Percentiles rank a stretch among this genome's conserved stretches.
Evolutionary conservation across 2,113 vertebrate species (phyloP).

Genomic region (Sylvia atricapilla): DNA sequence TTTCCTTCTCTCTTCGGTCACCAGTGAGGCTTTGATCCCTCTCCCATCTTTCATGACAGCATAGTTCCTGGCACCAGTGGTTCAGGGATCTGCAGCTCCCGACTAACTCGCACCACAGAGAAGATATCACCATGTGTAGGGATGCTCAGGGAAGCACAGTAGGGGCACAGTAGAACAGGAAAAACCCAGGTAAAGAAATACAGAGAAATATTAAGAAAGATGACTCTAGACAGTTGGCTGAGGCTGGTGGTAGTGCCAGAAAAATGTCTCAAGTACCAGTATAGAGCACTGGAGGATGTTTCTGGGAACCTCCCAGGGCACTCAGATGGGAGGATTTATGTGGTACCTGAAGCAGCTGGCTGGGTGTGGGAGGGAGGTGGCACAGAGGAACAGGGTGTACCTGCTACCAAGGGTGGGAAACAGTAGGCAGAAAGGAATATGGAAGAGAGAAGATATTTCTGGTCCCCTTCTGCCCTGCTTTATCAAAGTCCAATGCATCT

Average conservation of each 20-base stretch:
- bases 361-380: not conserved
- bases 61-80: not conserved
- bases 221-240: not conserved
- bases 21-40: not conserved
- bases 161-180: not conserved
- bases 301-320: not conserved
- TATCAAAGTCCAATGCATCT: not conserved
- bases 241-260: not conserved
- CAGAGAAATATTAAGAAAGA: not conserved
- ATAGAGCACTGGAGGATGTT: not conserved
- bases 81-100: accelerated
- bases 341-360: not conserved
- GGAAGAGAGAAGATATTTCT: not conserved
- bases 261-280: not conserved
- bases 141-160: accelerated
- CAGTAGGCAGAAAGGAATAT: not conserved
- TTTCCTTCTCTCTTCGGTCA: not conserved
- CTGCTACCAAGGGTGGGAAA: not conserved
- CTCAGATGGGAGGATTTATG: not conserved
- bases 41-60: accelerated
- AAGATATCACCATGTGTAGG: not conserved
- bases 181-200: not conserved
- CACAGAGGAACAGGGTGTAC: not conserved
- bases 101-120: accelerated
- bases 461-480: not conserved